Base-by-base conservation (phyloP, 2,797 vertebrate species). In the Pelobates cultripes region DNA sequence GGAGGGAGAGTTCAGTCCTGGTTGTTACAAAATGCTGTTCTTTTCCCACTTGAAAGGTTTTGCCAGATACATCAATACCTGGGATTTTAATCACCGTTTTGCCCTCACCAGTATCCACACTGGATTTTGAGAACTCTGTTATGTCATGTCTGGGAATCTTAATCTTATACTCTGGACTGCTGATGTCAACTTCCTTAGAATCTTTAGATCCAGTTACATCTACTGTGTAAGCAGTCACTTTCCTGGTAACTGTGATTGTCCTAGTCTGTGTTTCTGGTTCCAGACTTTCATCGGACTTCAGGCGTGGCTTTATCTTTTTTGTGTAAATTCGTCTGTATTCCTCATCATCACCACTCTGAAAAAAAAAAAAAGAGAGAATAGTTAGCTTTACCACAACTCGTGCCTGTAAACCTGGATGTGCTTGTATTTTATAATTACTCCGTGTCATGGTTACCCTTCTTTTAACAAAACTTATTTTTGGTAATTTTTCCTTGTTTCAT, bases 221-320 rank as follows among this genome's bases (percentile, higher is more conserved):
- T 55, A 99, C 95, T 3, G 97, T 98, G 89, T 98, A 99, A 63
- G 97, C 97, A 0, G 97, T 99, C 82, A 98, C 96, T 69, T 92
- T 95, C 1, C 95, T 93, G 28, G 97, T 98, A 88, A 99, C 93
- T 0, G 97, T 99, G 64, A 97, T 99, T 85, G 97, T 98, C 69
- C 97, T 93, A 93, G 96, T 98, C 85, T 97, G 96, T 7, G 93
- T 94, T 75, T 96, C 96, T 44, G 92, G 88, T 74, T 96, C 96
- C 66, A 87, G 86, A 55, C 90, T 92, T 3, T 98, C 97, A 87
- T 98, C 97, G 0, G 96, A 93, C 89, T 90, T 94, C 85, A 99
- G 94, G 75, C 96, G 95, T 2, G 97, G 97, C 80, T 98, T 98
- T 86, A 99, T 99, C 82, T 99, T 99, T 45, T 96, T 98, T 60